Evolutionary conservation across 2,797 vertebrate genomes (phyloP).

Genomic region (Epinephelus awoara): DNA sequence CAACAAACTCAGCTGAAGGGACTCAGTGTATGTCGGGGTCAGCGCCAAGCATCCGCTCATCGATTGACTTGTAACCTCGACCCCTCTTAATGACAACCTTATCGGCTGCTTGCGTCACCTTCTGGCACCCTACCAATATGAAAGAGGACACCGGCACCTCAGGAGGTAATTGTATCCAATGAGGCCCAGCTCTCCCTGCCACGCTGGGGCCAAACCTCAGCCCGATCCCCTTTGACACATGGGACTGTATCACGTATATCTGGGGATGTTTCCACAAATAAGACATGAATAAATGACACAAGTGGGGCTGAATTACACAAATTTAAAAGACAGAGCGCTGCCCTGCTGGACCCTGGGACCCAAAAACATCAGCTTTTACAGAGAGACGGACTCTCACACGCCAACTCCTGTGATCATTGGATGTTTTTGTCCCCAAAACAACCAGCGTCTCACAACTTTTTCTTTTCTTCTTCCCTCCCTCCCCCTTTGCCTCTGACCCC

Average conservation of each 20-base stretch:
- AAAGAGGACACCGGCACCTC: slow-evolving; percentile 74
- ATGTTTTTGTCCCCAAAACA: slow-evolving; percentile 55
- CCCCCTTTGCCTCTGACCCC: background rate
- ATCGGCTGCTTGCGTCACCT: slow-evolving; percentile 42
- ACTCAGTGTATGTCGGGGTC: background rate
- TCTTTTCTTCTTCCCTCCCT: slow-evolving; percentile 24
- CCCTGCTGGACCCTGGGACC: background rate
- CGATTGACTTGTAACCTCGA: slow-evolving; percentile 38
- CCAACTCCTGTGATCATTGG: background rate
- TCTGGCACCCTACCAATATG: slow-evolving; percentile 45
- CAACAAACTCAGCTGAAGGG: slow-evolving; percentile 16
- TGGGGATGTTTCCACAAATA: slow-evolving; percentile 5
- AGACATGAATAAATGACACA: background rate
- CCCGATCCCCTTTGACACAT: slow-evolving; percentile 1
- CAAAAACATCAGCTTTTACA: background rate
- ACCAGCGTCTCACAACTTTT: slow-evolving; percentile 43
- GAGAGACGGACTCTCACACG: background rate
- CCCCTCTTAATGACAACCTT: slow-evolving; percentile 4
- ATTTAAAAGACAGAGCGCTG: slow-evolving; percentile 13
- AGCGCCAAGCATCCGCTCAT: slow-evolving; percentile 34
- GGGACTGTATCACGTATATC: background rate
- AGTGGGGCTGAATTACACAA: background rate
- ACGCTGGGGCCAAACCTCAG: slow-evolving; percentile 27
- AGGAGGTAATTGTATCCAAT: slow-evolving; percentile 69
- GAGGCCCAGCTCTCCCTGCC: slow-evolving; percentile 39